Base-by-base conservation (phyloP, 1,140 invertebrate species). In the Leptinotarsa defecta region DNA sequence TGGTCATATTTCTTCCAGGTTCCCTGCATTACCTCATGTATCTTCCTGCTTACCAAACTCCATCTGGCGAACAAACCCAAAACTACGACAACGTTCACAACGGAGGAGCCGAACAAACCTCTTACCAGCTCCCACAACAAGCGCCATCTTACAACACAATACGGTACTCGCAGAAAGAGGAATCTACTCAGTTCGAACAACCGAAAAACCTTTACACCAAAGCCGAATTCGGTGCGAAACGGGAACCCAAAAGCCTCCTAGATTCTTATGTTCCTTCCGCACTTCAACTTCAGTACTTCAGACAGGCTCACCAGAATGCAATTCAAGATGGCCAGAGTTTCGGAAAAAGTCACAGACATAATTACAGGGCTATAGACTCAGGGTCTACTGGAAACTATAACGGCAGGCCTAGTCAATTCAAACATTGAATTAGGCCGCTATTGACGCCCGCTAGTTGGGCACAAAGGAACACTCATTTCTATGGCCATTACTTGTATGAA, bases 191-290 rank as follows among this genome's bases (percentile, higher is more conserved):
- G 52, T n/a, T 17, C 52, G 52, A 48, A 69, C 19, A 52, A 20
- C 20, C 52, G 11, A 74, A 73, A 71, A 57, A n/a, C 17, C n/a
- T 27, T 11, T 65, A 77, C 68, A 19, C 27, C 5, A 68, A 65
- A n/a, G 57, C 64, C 49, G 73, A 79, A 43, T 43, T 49, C 22
- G 15, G 76, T 24, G 62, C 72, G 13, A 81, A 80, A 77, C 74
- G 76, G 43, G 79, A 81, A 73, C 81, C 83, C 3, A 81, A 83
- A 68, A 82, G 81, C 72, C 52, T 84, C 3, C 73, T 84, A 63
- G 83, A 84, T 78, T 84, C 83, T n/a, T 84, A 84, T 19, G 78
- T 84, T 48, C 83, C 83, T 13, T 84, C 83, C 13, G 67, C 77
- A 34, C 52, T 83, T 13, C 83, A 84, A 72, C 43, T 81, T 19